Evolutionary conservation across 2,888 invertebrate species (phyloP), one percentile per base, ranked within the genome.

Genomic region (Drosophila mimica): DNA sequence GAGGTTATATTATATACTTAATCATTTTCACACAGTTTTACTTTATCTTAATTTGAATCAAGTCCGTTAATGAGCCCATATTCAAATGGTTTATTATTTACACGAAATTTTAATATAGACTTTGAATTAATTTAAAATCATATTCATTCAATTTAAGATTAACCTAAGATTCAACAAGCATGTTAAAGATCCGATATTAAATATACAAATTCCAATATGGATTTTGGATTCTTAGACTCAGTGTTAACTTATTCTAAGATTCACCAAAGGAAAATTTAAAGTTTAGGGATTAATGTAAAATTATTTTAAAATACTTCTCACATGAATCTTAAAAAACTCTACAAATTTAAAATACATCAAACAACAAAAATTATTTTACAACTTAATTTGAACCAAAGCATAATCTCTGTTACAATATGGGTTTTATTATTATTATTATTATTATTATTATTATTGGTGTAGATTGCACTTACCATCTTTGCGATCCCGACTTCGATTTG

Each of bases 401-500:
- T 25, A 20, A 28, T 40, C 33, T 57, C n/a, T 8, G 11, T 13
- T 8, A 30, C 15, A n/a, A 5, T 5, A 13, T n/a, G 28, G 4
- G 7, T 30, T 49, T 15, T n/a, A 4, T n/a, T 40, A 17, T 9
- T n/a, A n/a, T 40, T 9, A 9, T 2, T 11, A 1, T 40, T 40
- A 9, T 25, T 36, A 7, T 17, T 7, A 17, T 17, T 17, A 17
- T 17, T 38, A 56, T 15, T 17, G 7, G 25, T 25, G 5, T 60
- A 20, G 0, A 20, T 25, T 33, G 49, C 86, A 94, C 95, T 95
- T 92, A 95, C 95, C 95, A 93, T 95, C 95, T 82, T 93, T 93
- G 77, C 93, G 92, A 89, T 93, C 93, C 76, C 93, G 92, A 92
- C 91, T 93, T 94, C 96, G 95, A 94, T 96, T 96, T 89, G 96